Conservation (phyloP, 2,888 invertebrate species). For the Xylophagus ater region DNA sequence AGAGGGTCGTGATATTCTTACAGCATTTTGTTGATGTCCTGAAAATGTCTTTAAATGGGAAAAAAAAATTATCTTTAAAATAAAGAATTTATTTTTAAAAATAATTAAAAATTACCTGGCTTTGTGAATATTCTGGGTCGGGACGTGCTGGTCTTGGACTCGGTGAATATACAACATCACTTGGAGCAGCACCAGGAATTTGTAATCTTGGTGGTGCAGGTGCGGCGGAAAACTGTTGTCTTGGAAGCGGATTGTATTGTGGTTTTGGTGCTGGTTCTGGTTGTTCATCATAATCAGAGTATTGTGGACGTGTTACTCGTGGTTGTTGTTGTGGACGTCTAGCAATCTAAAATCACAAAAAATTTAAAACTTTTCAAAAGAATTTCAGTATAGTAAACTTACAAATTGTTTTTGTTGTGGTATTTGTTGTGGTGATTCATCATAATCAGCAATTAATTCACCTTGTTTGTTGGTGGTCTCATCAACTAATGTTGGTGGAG, state of each 20-base stretch:
- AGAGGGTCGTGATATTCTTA: slow-evolving; percentile 34
- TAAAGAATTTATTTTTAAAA: neutral
- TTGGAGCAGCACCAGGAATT: slow-evolving; percentile 33
- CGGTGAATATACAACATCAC: slow-evolving; percentile 35
- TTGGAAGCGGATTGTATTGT: slow-evolving; percentile 16
- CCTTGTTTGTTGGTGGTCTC: slow-evolving; percentile 40
- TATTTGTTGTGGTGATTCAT: slow-evolving; percentile 24
- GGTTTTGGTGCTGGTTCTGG: slow-evolving; percentile 14
- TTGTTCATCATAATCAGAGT: slow-evolving; percentile 9
- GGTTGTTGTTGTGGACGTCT: slow-evolving; percentile 27
- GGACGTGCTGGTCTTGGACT: slow-evolving; percentile 34
- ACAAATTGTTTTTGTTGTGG: slow-evolving; percentile 31
- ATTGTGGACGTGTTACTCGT: slow-evolving; percentile 28
- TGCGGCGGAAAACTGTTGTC: slow-evolving; percentile 23
- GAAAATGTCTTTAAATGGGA: slow-evolving; percentile 19
- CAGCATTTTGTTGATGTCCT: slow-evolving; percentile 13
- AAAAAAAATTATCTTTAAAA: neutral
- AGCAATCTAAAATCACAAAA: slow-evolving; percentile 14
- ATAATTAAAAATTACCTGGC: slow-evolving; percentile 21
- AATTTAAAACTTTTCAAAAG: slow-evolving; percentile 1
- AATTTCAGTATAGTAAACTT: slow-evolving; percentile 15
- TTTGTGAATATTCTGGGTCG: slow-evolving; percentile 34
- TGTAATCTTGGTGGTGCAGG: slow-evolving; percentile 32
- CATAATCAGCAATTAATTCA: slow-evolving; percentile 37
- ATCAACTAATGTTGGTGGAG: slow-evolving; percentile 46